A percentile compares a stretch with the other conserved stretches of the same genome.
These are phyloP conservation scores for Furcifer pardalis DNA, from an alignment of 2,797 vertebrate genomes.

Conservation along the genomic window DNA sequence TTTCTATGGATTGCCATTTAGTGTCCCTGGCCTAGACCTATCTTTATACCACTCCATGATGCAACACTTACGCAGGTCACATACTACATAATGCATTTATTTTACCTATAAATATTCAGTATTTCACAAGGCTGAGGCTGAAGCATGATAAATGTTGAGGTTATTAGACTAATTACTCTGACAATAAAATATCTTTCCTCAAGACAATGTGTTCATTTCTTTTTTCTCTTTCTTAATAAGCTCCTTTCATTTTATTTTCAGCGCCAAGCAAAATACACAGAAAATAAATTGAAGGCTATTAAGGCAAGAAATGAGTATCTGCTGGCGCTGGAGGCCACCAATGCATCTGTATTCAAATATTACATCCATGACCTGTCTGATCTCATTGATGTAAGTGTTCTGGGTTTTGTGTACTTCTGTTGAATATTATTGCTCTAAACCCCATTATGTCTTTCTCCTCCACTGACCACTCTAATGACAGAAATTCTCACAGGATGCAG, in stretches of 20 bases:
- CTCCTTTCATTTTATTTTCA: conserved; percentile 70
- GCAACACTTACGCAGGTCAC: neutral
- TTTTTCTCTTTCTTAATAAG: fast-evolving
- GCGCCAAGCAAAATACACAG: conserved; percentile 98
- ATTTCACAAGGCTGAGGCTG: conserved; percentile 33
- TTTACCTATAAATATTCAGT: conserved; percentile 34
- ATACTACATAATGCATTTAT: neutral
- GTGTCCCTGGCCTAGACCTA: neutral
- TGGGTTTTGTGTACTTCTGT: conserved; percentile 33
- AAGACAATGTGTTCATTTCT: neutral
- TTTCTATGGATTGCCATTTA: neutral
- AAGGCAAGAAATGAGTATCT: conserved; percentile 98
- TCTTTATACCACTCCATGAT: neutral
- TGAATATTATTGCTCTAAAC: conserved; percentile 9
- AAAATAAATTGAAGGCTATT: conserved; percentile 96
- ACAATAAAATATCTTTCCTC: conserved; percentile 14
- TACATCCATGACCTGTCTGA: conserved; percentile 98
- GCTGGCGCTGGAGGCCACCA: conserved; percentile 94
- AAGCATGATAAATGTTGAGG: conserved; percentile 6
- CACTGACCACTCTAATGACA: neutral
- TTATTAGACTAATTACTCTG: conserved; percentile 21
- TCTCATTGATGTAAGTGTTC: conserved; percentile 93
- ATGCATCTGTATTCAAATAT: conserved; percentile 97
- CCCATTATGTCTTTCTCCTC: neutral
- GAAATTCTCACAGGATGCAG: neutral